phyloP scores from a whole-genome alignment of 1,140 invertebrate genomes.

The Aphis gossypii region DNA sequence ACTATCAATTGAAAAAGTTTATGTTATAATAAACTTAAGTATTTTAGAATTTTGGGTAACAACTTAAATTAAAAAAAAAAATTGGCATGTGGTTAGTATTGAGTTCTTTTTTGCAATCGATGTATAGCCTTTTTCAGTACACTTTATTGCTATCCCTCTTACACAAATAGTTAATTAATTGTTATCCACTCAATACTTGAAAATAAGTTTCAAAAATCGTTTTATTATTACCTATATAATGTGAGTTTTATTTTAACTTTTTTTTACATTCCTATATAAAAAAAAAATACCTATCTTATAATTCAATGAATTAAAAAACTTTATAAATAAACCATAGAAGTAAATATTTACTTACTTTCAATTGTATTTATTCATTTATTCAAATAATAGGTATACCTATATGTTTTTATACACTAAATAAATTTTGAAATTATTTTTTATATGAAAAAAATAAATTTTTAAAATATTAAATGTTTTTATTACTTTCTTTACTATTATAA shows the following conservation, averaged over 20 bases:
- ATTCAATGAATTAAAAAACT: background rate
- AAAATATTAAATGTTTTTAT: background rate
- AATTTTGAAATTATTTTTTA: background rate
- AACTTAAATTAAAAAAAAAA: background rate
- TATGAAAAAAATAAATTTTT: background rate
- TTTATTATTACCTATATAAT: background rate
- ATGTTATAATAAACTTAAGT: background rate
- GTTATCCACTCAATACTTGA: background rate
- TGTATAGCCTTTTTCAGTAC: background rate
- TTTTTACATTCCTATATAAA: background rate
- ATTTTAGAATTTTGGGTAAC: background rate
- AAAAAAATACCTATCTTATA: background rate
- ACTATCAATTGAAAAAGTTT: background rate
- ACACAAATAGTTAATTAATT: background rate
- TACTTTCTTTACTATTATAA: background rate
- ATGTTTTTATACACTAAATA: background rate
- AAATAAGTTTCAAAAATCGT: background rate
- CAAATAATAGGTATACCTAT: background rate
- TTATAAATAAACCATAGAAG: background rate
- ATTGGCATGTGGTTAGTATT: background rate
- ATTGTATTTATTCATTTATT: background rate
- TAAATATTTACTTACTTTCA: background rate
- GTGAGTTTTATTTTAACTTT: too few relatives aligned
- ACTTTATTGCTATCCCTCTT: background rate
- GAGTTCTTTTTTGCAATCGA: background rate